Percentiles rank a stretch among this genome's conserved stretches.
Conservation (phyloP, 2,113 vertebrate genomes). For the Halichoeres trimaculatus region DNA sequence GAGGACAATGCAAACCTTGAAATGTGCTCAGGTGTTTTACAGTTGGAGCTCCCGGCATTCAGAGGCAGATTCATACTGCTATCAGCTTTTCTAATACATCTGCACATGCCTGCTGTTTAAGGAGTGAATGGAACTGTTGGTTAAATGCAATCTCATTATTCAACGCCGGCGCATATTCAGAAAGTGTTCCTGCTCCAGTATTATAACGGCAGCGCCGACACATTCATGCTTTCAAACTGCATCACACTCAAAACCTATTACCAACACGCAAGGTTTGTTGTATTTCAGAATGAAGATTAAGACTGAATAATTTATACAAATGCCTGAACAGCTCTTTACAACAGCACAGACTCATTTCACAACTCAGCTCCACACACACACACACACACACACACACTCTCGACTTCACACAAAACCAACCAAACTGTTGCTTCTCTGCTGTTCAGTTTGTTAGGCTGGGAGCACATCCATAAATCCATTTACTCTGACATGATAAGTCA, state of each 20-base stretch:
- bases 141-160: constrained; percentile 71
- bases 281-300: constrained; percentile 71
- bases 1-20: constrained; percentile 26
- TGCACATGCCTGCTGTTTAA: constrained; percentile 46
- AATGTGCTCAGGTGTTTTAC: constrained; percentile 48
- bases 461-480: constrained; percentile 55
- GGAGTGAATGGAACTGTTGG: constrained; percentile 57
- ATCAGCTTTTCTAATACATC: constrained; percentile 32
- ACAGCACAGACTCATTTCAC: constrained; percentile 15
- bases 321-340: constrained; percentile 66
- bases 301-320: constrained; percentile 81
- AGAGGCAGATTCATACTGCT: constrained; percentile 53
- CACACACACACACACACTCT: not conserved
- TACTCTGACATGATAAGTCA: constrained; percentile 56
- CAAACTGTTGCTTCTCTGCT: constrained; percentile 63
- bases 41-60: constrained; percentile 38
- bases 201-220: constrained; percentile 48
- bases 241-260: constrained; percentile 59
- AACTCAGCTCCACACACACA: not conserved
- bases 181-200: constrained; percentile 61
- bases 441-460: constrained; percentile 51
- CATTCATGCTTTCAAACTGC: constrained; percentile 65
- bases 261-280: constrained; percentile 59
- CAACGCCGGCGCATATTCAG: constrained; percentile 56
- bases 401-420: constrained; percentile 47